phyloP scores from a whole-genome alignment of 2,888 invertebrate species.

The Diploptera punctata region DNA sequence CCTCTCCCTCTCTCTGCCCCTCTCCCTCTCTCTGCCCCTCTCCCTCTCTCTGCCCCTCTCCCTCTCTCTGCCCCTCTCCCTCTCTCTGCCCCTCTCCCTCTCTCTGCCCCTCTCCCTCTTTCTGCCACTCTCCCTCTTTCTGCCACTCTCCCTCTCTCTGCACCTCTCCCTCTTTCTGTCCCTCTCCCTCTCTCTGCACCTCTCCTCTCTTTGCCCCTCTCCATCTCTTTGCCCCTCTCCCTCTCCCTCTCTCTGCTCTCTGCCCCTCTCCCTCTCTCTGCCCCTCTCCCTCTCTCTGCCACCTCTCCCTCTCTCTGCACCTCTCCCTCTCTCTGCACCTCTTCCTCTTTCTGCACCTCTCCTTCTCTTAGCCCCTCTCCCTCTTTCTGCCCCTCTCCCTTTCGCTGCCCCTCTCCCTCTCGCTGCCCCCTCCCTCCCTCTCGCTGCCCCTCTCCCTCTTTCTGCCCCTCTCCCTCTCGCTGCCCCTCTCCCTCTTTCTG shows the following conservation, averaged over 20 bases:
- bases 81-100: not conserved
- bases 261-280: not conserved
- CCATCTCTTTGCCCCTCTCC: too few relatives aligned
- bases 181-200: not conserved
- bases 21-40: too few relatives aligned
- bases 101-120: not conserved
- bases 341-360: not conserved
- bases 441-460: too few relatives aligned
- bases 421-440: not conserved
- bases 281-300: not conserved
- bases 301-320: not conserved
- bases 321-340: not conserved
- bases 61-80: not conserved
- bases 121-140: not conserved
- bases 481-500: too few relatives aligned
- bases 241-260: too few relatives aligned
- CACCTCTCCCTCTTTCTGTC: not conserved
- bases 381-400: not conserved
- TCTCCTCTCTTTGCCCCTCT: not conserved
- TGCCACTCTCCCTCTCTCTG: too few relatives aligned
- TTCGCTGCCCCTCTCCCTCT: not conserved
- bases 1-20: too few relatives aligned
- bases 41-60: too few relatives aligned
- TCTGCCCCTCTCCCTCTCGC: too few relatives aligned
- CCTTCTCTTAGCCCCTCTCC: not conserved